Base-by-base conservation (phyloP, 53 echinoderm and acorn worm species). In the Hippasteria phrygiana region DNA sequence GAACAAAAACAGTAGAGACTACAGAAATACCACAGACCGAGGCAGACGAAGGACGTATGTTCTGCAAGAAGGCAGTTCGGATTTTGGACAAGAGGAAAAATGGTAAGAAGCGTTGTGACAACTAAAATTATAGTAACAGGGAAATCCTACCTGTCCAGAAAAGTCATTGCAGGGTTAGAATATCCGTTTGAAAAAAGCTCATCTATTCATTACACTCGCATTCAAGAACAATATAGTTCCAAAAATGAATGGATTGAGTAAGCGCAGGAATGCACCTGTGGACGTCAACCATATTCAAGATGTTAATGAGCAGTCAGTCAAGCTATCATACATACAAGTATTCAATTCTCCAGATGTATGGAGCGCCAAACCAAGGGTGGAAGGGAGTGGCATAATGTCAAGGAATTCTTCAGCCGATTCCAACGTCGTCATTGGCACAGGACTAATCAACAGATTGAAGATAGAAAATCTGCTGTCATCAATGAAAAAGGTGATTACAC, bases 401-500 rank as follows among this genome's bases (percentile, higher is more conserved):
- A 55, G 20, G 64, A 64, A 26, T 35, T 66, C 36, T 13, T 36
- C 67, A n/a, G 37, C 18, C 16, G 78, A 55, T 55, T n/a, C 53
- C 18, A 32, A 37, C 36, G 24, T 78, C 39, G 10, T 78, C 78
- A 40, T 56, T 24, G 35, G 55, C 55, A 54, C 55, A 78, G 78
- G 55, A 34, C 4, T 56, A 33, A 36, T 78, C 37, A 36, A 78
- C 9, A 56, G 38, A 38, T 35, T 78, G 11, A 78, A 78, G 39
- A 78, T 78, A 9, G 59, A 55, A 38, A 78, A 78, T 50, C 56
- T 78, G 10, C 59, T 78, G 8, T 78, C 78, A 11, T 11, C 78
- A 14, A 78, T 78, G 55, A 78, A 78, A 56, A 55, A 55, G 78
- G 78, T 78, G 46, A 78, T 8, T 12, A 72, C 9, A 40, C 1